A percentile compares a stretch with the other conserved stretches of the same genome.
These are phyloP conservation scores for Gambusia affinis DNA, from an alignment of 2,113 vertebrate species.

Conservation along the genomic window DNA sequence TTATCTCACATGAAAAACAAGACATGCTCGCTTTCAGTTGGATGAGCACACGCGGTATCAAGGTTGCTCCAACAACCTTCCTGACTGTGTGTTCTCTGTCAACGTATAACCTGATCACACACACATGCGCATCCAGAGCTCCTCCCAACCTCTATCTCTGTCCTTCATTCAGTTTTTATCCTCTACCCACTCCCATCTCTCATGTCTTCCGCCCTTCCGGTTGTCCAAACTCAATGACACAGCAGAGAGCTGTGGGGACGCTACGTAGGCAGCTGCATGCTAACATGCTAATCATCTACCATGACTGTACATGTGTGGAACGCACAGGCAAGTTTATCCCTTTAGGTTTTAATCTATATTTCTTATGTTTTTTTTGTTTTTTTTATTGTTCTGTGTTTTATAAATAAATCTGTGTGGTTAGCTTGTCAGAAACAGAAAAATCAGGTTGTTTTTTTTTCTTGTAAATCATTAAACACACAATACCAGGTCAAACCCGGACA, in stretches of 20 bases:
- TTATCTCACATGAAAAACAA: conserved; percentile 45
- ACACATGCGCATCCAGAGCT: neutral
- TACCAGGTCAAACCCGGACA: too few relatives aligned
- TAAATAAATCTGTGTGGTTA: too few relatives aligned
- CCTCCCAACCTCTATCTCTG: conserved; percentile 35
- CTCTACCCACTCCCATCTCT: conserved; percentile 13
- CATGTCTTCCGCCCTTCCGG: conserved; percentile 51
- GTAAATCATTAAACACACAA: too few relatives aligned
- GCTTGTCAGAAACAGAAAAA: too few relatives aligned
- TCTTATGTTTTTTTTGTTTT: neutral
- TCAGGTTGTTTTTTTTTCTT: too few relatives aligned
- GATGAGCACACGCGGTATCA: conserved; percentile 43
- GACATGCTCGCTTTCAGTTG: neutral
- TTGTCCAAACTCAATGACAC: conserved; percentile 76
- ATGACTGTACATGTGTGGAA: neutral
- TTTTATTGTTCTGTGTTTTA: too few relatives aligned
- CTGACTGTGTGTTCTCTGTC: conserved; percentile 31
- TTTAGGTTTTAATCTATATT: neutral
- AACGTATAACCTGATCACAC: conserved; percentile 5
- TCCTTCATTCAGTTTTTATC: conserved; percentile 67
- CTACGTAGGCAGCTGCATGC: conserved; percentile 73
- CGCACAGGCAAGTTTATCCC: neutral
- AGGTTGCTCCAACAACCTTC: conserved; percentile 22
- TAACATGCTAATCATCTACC: conserved; percentile 45
- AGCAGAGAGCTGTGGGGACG: conserved; percentile 69